A percentile compares a stretch with the other conserved stretches of the same genome.
Evolutionary conservation across 2,888 invertebrate genomes (phyloP).

Genomic region (Syrista parreyssii): DNA sequence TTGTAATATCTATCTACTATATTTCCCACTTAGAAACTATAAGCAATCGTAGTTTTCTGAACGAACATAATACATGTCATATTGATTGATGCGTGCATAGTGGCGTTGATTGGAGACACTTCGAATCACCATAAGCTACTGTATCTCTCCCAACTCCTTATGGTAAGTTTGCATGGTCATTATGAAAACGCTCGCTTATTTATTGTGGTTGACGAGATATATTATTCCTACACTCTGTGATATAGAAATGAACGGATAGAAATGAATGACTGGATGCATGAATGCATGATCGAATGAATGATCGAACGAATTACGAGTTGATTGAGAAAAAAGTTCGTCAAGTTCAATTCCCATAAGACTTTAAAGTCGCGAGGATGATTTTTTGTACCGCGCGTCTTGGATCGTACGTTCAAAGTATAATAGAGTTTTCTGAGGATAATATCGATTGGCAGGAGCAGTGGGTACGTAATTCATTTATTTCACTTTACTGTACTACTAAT

Average conservation of each 20-base stretch:
- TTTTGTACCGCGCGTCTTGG: neutral
- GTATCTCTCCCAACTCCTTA: conserved; percentile 70
- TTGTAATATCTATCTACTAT: neutral
- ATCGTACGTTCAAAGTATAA: neutral
- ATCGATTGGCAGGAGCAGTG: conserved; percentile 47
- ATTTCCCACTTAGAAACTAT: neutral
- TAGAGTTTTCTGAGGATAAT: conserved; percentile 15
- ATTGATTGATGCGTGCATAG: conserved; percentile 53
- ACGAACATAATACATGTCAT: conserved; percentile 39
- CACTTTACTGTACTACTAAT: neutral
- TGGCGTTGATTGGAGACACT: conserved; percentile 70
- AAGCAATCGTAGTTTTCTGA: conserved; percentile 4
- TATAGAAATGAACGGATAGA: neutral
- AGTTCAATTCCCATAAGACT: neutral
- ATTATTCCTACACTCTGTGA: conserved; percentile 22
- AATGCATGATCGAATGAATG: neutral
- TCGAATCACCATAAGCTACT: conserved; percentile 71
- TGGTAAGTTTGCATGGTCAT: conserved; percentile 68
- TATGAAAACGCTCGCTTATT: conserved; percentile 22
- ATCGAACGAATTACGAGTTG: neutral
- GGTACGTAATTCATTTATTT: conserved; percentile 46
- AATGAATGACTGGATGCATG: neutral
- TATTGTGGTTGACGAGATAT: conserved; percentile 30
- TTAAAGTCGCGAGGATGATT: neutral
- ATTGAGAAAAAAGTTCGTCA: neutral